Conservation (phyloP, 2,113 vertebrate genomes). For the Murina feae region DNA sequence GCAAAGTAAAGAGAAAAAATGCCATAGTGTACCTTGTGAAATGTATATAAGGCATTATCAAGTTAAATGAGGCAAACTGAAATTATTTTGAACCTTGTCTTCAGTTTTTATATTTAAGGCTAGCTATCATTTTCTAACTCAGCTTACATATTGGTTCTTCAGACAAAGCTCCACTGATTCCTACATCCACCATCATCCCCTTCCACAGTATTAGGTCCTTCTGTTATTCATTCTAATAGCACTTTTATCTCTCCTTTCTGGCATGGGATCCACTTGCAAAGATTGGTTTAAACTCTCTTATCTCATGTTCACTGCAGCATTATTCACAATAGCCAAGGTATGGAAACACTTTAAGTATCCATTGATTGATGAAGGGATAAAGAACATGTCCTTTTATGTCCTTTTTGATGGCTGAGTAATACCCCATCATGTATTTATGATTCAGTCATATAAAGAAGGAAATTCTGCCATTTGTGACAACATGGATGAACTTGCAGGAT, state of each 20-base stretch:
- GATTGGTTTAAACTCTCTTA: neutral
- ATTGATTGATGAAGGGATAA: neutral
- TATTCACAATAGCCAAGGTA: neutral
- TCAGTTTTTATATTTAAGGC: conserved; percentile 19
- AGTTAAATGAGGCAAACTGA: neutral
- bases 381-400: neutral
- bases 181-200: neutral
- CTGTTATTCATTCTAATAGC: neutral
- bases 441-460: neutral
- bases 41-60: neutral
- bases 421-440: neutral
- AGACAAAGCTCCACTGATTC: neutral
- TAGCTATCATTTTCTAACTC: conserved; percentile 11
- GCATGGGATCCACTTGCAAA: neutral
- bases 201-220: neutral
- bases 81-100: neutral
- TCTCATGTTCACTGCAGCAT: neutral
- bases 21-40: neutral
- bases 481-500: neutral
- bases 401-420: neutral
- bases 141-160: neutral
- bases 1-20: neutral
- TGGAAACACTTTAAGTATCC: neutral
- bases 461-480: neutral
- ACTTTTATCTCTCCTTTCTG: neutral